Percentiles rank a stretch among this genome's conserved stretches.
These are phyloP conservation scores for Zoanthus sansibaricus DNA, from an alignment of 92 coral and sea anemone genomes.

Conservation along the genomic window DNA sequence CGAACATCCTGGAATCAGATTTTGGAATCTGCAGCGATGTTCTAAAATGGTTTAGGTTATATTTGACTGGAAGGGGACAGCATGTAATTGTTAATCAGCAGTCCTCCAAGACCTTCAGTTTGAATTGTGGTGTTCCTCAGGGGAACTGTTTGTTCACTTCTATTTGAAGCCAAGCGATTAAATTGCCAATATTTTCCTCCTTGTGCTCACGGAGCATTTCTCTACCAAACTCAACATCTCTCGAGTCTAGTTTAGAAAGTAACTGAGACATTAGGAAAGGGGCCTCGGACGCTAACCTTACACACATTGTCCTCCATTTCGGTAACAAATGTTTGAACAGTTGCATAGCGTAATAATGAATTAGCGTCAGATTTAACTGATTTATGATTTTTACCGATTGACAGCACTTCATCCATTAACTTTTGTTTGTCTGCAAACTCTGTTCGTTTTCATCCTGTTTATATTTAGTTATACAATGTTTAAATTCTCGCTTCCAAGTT, in stretches of 20 bases:
- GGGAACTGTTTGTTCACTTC: conserved; percentile 13
- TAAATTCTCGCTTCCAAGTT: conserved; percentile 68
- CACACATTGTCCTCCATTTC: conserved; percentile 77
- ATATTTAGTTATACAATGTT: conserved; percentile 59
- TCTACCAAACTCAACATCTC: conserved; percentile 64
- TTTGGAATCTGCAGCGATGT: no score
- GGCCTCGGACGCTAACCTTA: conserved; percentile 51
- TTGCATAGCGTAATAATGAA: conserved; percentile 46
- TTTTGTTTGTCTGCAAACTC: conserved; percentile 69
- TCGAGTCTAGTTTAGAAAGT: conserved; percentile 59
- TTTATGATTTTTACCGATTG: not conserved
- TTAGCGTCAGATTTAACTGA: conserved; percentile 46
- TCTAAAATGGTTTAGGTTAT: no score
- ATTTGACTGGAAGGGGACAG: no score
- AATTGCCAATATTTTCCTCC: conserved; percentile 63
- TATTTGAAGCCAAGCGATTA: conserved; percentile 65
- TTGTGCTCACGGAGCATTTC: conserved; percentile 56
- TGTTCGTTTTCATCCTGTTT: conserved; percentile 38
- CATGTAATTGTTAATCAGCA: no score
- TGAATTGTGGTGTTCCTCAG: no score
- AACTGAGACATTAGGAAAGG: conserved; percentile 69
- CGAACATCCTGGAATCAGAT: no score
- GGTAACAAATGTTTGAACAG: conserved; percentile 46
- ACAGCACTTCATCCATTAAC: conserved; percentile 52
- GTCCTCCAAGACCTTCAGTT: no score